phyloP scores from a whole-genome alignment of 2,888 invertebrate species.

The Idaea dimidiata region DNA sequence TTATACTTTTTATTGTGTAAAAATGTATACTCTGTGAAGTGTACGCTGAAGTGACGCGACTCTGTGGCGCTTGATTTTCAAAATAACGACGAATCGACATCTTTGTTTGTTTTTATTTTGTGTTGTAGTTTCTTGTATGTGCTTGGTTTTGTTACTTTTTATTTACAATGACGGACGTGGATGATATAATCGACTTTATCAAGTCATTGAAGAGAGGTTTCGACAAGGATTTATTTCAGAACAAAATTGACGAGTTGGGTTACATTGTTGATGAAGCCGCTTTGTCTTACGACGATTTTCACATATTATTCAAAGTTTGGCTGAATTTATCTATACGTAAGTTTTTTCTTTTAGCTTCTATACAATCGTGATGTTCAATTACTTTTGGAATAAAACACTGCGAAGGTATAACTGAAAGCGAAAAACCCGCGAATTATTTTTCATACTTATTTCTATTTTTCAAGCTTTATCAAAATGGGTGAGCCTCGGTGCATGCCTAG shows the following conservation, averaged over 20 bases:
- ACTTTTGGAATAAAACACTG: neutral
- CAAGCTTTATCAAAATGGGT: conserved; percentile 71
- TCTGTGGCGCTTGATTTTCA: neutral
- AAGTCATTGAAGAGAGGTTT: conserved; percentile 68
- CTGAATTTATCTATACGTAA: conserved; percentile 73
- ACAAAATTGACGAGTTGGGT: conserved; percentile 62
- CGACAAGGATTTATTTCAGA: conserved; percentile 68
- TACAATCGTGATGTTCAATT: neutral
- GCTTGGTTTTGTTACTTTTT: neutral
- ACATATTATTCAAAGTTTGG: conserved; percentile 71
- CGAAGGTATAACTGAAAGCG: neutral
- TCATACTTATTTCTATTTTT: conserved; percentile 25
- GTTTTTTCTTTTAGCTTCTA: conserved; percentile 30
- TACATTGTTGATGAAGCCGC: conserved; percentile 56
- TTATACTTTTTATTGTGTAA: too few relatives aligned
- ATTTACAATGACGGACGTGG: conserved; percentile 56
- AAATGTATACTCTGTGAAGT: neutral
- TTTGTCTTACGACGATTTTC: conserved; percentile 61
- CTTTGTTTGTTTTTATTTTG: conserved; percentile 2
- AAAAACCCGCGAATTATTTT: conserved; percentile 8
- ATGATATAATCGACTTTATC: conserved; percentile 68
- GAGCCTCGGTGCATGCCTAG: conserved; percentile 61
- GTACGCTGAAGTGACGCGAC: too few relatives aligned
- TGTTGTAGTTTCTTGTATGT: neutral
- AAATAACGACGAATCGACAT: neutral